phyloP scores from a whole-genome alignment of 2,113 vertebrate genomes.

The Urocitellus parryii region DNA sequence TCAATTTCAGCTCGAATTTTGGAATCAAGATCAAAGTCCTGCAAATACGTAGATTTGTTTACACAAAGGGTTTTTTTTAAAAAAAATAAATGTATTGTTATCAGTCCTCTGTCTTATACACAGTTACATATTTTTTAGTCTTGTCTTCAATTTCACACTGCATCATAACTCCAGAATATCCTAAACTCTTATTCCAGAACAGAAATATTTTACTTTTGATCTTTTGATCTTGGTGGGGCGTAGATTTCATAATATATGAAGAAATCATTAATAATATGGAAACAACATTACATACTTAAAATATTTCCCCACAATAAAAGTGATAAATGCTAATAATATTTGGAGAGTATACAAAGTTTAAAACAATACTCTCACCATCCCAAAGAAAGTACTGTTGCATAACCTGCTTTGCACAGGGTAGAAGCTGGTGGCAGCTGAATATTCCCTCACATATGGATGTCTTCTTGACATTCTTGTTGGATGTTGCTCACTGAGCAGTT shows the following conservation, averaged over 20 bases:
- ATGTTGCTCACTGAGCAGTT: background rate
- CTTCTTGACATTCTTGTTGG: background rate
- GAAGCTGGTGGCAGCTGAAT: background rate
- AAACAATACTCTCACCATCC: background rate
- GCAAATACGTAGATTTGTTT: conserved; percentile 53
- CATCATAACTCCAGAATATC: background rate
- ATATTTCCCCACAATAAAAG: background rate
- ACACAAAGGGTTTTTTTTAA: background rate
- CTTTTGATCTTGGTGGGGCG: background rate
- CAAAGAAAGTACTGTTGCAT: background rate
- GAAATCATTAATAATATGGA: conserved; percentile 34
- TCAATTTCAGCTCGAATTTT: conserved; percentile 89
- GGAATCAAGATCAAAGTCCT: conserved; percentile 92
- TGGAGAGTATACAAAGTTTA: background rate
- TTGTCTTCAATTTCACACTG: conserved; percentile 3
- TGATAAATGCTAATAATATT: conserved; percentile 29
- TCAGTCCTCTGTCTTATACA: background rate
- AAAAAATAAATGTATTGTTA: background rate
- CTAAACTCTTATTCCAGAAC: background rate
- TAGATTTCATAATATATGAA: background rate
- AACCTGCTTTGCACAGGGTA: background rate
- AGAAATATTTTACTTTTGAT: background rate
- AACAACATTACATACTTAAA: conserved; percentile 5
- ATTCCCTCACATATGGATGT: background rate
- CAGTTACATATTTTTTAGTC: conserved; percentile 2